Percentiles rank a stretch among this genome's conserved stretches.
Conservation (phyloP, 2,888 invertebrate species). For the Lagria hirta region DNA sequence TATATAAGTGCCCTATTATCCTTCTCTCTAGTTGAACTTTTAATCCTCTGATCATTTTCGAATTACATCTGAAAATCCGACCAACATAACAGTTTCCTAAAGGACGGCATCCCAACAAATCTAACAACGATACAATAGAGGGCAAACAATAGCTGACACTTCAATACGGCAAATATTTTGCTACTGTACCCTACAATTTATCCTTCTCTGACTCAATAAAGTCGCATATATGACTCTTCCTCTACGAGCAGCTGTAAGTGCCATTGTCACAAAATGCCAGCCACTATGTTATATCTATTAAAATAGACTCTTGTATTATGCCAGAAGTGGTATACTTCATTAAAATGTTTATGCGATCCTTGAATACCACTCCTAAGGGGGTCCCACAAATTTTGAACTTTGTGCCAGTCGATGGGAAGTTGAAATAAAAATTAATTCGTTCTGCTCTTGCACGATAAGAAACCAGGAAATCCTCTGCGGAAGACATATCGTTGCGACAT, state of each 20-base stretch:
- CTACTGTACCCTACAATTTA: conserved; percentile 41
- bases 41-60: conserved; percentile 42
- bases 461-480: too few relatives aligned
- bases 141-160: conserved; percentile 54
- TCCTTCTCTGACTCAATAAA: conserved; percentile 36
- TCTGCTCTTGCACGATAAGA: too few relatives aligned
- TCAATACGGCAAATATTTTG: conserved; percentile 55
- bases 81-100: conserved; percentile 26
- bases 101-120: conserved; percentile 49
- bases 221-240: conserved; percentile 32
- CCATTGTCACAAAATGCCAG: conserved; percentile 48
- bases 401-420: too few relatives aligned
- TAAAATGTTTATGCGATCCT: conserved; percentile 53
- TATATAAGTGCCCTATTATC: conserved; percentile 33
- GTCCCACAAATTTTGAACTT: conserved; percentile 35
- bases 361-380: conserved; percentile 47
- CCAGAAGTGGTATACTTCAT: conserved; percentile 53
- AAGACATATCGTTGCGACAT: too few relatives aligned
- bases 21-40: conserved; percentile 30
- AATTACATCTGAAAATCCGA: conserved; percentile 40
- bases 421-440: too few relatives aligned
- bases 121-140: conserved; percentile 49
- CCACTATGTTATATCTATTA: conserved; percentile 52
- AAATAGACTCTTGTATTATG: conserved; percentile 52
- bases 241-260: conserved; percentile 48